Conservation (phyloP, 2,113 vertebrate species). For the Taurulus bubalis region DNA sequence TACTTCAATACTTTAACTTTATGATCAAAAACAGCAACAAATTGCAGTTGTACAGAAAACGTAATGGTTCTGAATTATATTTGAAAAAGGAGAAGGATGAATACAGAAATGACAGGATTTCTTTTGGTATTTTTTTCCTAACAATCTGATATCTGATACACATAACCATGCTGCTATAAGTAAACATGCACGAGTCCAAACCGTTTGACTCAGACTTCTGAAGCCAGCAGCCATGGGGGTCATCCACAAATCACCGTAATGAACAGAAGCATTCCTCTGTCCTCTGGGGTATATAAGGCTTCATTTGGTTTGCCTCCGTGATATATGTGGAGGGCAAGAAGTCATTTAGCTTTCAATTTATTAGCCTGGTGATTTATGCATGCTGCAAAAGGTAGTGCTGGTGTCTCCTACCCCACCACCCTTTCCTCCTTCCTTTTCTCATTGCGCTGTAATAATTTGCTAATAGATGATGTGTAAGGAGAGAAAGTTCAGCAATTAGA, state of each 20-base stretch:
- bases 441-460: conserved; percentile 83
- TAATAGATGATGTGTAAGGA: conserved; percentile 90
- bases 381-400: conserved; percentile 86
- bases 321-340: conserved; percentile 83
- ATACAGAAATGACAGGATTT: not conserved
- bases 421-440: conserved; percentile 62
- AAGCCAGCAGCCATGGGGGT: conserved; percentile 57
- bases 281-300: conserved; percentile 80
- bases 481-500: conserved; percentile 83
- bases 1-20: not conserved
- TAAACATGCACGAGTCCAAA: conserved; percentile 21
- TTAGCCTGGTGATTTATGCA: conserved; percentile 91
- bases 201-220: conserved; percentile 47
- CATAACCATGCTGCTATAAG: not conserved
- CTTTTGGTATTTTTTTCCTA: not conserved
- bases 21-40: not conserved
- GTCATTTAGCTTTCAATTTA: conserved; percentile 85
- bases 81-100: not conserved
- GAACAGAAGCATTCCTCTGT: conserved; percentile 86
- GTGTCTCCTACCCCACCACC: conserved; percentile 80
- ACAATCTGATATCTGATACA: not conserved
- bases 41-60: not conserved
- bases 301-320: conserved; percentile 78
- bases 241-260: conserved; percentile 82
- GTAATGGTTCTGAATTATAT: not conserved